Conservation (phyloP, 2,888 invertebrate species). For the Cryptocheilus praepositus region DNA sequence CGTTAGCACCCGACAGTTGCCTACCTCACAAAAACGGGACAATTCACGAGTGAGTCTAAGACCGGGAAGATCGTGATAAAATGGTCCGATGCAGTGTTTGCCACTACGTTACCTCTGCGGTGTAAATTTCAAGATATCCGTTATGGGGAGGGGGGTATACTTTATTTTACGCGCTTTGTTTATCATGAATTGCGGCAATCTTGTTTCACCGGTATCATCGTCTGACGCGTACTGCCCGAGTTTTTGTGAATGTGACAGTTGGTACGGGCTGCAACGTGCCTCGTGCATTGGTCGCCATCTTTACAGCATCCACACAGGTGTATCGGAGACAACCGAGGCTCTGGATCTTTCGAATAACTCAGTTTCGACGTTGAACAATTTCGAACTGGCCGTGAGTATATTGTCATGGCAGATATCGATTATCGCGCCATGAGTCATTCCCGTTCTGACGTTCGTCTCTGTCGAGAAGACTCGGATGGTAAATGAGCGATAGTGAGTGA, state of each 20-base stretch:
- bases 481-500: too few relatives aligned
- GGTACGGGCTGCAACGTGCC: slow-evolving; percentile 61
- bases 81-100: background rate
- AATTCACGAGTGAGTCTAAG: too few relatives aligned
- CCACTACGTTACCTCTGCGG: background rate
- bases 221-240: slow-evolving; percentile 49
- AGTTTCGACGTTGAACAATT: slow-evolving; percentile 59
- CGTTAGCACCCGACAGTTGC: slow-evolving; percentile 9
- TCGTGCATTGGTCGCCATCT: slow-evolving; percentile 64
- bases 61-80: background rate
- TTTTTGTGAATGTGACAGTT: slow-evolving; percentile 64
- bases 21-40: slow-evolving; percentile 12
- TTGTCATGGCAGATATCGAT: background rate
- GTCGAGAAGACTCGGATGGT: too few relatives aligned
- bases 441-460: too few relatives aligned
- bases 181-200: slow-evolving; percentile 1
- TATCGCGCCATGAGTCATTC: too few relatives aligned
- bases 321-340: slow-evolving; percentile 60
- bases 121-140: too few relatives aligned
- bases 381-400: slow-evolving; percentile 64
- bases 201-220: slow-evolving; percentile 10
- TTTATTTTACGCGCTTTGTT: too few relatives aligned
- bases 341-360: slow-evolving; percentile 70
- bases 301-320: slow-evolving; percentile 64
- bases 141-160: too few relatives aligned